Base-by-base conservation (phyloP, 1,140 invertebrate species). In the Trichomalopsis sarcophagae region DNA sequence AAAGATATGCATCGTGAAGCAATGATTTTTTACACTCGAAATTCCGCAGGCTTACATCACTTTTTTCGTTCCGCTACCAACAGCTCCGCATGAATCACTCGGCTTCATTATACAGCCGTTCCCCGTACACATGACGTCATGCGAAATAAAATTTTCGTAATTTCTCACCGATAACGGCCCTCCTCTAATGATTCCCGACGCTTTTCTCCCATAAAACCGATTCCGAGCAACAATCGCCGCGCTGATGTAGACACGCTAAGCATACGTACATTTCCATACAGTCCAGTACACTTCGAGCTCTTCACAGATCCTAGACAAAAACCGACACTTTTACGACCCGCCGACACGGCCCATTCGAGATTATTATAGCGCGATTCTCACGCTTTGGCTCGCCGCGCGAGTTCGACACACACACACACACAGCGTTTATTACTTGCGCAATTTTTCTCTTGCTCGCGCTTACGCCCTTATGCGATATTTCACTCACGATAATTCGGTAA, bases 101-200 rank as follows among this genome's bases (percentile, higher is more conserved):
- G 27, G 27, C 50, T 55, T 14, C 5, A 55, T 55, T 55, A 44
- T 40, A 40, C 2, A 55, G 17, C 13, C 50, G 17, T 55, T 55
- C 13, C 17, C 40, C 50, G 17, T 21, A 55, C 11, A 17, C 10
- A 10, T 71, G n/a, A 17, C 23, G 44, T 50, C 55, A 50, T 81
- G 79, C 33, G 79, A 81, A 81, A 71, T 7, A 30, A 81, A 81
- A 81, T 69, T 69, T n/a, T 71, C 23, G 17, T 73, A 36, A 73
- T n/a, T 81, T 73, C 79, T 81, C 79, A 81, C 23, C 66, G 27
- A 81, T 73, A 50, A 30, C 5, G 23, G 17, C 21, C 55, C 14
- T 7, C 36, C 23, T 79, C 0, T 69, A 81, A 71, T 73, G 66
- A 50, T 71, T 50, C 36, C 33, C 2, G 4, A 21, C 7, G 9